phyloP scores from a whole-genome alignment of 2,113 vertebrate species.

The rat (Rattus norvegicus) region DNA sequence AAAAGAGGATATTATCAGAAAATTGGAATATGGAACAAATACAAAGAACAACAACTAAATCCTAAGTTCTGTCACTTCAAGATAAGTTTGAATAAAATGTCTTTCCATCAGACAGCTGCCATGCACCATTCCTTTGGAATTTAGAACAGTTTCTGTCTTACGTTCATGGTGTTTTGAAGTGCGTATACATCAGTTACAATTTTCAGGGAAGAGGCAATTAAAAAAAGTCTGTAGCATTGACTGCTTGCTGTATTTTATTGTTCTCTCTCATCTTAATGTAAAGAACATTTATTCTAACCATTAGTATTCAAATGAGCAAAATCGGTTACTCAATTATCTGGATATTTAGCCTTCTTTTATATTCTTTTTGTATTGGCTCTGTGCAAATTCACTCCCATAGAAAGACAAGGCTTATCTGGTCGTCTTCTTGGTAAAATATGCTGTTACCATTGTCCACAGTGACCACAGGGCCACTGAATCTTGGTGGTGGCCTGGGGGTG shows the following conservation, averaged over 20 bases:
- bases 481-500: neutral
- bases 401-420: neutral
- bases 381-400: neutral
- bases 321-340: constrained; percentile 48
- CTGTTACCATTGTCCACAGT: neutral
- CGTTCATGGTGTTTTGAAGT: neutral
- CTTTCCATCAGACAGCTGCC: too few relatives aligned
- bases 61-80: constrained; percentile 31
- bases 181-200: constrained; percentile 11
- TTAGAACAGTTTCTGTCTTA: constrained; percentile 37
- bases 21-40: constrained; percentile 9
- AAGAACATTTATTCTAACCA: constrained; percentile 11
- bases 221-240: neutral
- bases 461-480: neutral
- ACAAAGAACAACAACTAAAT: constrained; percentile 24
- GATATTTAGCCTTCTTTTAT: constrained; percentile 1
- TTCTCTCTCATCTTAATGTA: constrained; percentile 20
- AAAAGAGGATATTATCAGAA: neutral
- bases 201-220: constrained; percentile 38
- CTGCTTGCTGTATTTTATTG: constrained; percentile 43
- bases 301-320: constrained; percentile 51
- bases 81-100: constrained; percentile 28
- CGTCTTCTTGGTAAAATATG: neutral
- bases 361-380: neutral
- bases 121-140: constrained; percentile 43